Conservation (phyloP, 2,888 invertebrate species). For the Matsumyia berberina region DNA sequence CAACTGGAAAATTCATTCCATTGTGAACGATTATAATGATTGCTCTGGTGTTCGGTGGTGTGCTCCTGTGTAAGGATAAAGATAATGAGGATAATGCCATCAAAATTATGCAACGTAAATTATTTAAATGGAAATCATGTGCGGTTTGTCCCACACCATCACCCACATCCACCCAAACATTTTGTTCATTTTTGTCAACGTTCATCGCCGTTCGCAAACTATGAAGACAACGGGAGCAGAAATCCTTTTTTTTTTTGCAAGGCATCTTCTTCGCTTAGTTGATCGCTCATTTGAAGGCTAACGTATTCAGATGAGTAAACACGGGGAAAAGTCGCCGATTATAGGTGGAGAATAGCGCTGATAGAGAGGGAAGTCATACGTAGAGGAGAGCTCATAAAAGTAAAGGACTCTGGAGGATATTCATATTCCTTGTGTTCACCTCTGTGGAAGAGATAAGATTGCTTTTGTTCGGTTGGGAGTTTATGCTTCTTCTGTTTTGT, state of each 20-base stretch:
- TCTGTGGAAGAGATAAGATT: conserved; percentile 75
- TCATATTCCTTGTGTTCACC: conserved; percentile 70
- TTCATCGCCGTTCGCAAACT: conserved; percentile 11
- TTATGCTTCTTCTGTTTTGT: conserved; percentile 23
- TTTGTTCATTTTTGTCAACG: conserved; percentile 5
- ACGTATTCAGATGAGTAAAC: conserved; percentile 57
- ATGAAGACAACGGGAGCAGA: conserved; percentile 11
- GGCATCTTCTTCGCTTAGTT: conserved; percentile 14
- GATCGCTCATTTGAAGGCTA: conserved; percentile 39
- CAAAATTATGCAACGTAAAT: conserved; percentile 68
- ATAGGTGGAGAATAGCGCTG: conserved; percentile 9
- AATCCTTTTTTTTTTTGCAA: conserved; percentile 20
- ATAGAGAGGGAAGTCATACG: neutral
- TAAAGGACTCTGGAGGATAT: conserved; percentile 57
- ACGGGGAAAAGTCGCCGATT: conserved; percentile 7
- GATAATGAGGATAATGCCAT: conserved; percentile 69
- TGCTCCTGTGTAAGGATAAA: conserved; percentile 42
- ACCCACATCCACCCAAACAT: too few species aligned
- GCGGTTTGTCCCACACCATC: neutral
- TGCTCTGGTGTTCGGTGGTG: conserved; percentile 37
- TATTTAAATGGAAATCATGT: conserved; percentile 66
- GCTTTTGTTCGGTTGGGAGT: conserved; percentile 54
- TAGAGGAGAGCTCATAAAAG: conserved; percentile 16
- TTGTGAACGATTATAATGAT: conserved; percentile 69
- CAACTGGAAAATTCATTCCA: conserved; percentile 68